Conservation (phyloP, 2,113 vertebrate genomes). For the Chrysochloris asiatica region DNA sequence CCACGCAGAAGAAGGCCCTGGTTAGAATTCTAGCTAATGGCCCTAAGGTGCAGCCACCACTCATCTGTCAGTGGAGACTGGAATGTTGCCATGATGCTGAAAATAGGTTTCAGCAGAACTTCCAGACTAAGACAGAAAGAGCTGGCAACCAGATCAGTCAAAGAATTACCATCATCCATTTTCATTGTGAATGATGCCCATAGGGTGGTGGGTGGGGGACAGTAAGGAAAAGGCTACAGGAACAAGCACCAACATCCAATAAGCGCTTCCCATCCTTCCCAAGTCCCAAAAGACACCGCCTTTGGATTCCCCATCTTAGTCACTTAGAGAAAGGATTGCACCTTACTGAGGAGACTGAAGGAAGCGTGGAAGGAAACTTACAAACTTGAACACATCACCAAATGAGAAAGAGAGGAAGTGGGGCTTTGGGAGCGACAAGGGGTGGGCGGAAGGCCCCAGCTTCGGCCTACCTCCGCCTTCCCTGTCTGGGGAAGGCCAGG, state of each 20-base stretch:
- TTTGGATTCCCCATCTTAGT: not conserved
- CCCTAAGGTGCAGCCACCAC: too few species aligned
- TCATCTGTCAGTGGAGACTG: not conserved
- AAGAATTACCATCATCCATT: not conserved
- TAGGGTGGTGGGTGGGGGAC: too few species aligned
- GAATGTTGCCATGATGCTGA: not conserved
- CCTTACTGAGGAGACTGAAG: not conserved
- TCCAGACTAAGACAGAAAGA: not conserved
- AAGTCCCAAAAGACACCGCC: not conserved
- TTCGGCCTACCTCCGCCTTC: not conserved
- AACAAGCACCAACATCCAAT: not conserved
- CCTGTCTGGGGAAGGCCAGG: constrained; percentile 50
- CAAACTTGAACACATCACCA: not conserved
- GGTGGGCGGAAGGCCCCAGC: not conserved
- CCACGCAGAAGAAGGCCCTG: not conserved
- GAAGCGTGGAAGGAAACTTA: not conserved
- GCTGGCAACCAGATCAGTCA: not conserved
- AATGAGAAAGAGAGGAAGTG: constrained; percentile 35
- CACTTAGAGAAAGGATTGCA: not conserved
- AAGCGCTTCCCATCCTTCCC: not conserved
- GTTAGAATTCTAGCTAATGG: not conserved
- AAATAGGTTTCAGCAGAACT: not conserved
- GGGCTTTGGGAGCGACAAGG: not conserved
- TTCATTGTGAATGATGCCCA: not conserved
- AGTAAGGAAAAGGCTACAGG: not conserved